Evolutionary conservation across 1,140 invertebrate species (phyloP), one percentile per base, ranked within the genome.

Genomic region (Drosophila erecta): DNA sequence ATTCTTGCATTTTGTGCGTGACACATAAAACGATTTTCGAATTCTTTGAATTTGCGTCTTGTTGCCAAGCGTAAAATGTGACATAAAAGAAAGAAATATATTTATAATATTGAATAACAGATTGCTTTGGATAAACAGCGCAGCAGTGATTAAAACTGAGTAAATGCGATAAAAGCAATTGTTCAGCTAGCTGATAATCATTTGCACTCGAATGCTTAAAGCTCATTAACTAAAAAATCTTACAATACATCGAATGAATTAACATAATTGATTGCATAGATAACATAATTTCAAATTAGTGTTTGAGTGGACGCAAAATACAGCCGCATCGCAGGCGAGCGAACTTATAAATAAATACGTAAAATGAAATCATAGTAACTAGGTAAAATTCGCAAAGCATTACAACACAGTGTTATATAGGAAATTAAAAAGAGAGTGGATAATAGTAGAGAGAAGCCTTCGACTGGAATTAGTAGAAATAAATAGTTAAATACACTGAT

Each of bases 241-340:
- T 46, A 51, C 40, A 49, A 61, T 49, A 74, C 41, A 62, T 64
- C 44, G 24, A 67, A 66, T 49, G 58, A 64, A 50, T 66, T 60
- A 79, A 84, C 78, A 76, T 67, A 64, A 53, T 60, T 76, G 59
- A 66, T 59, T 60, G 53, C 70, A 62, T 57, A 17, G 20, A 47
- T 57, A 61, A 67, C 65, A 65, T 66, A 79, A 65, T 76, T 79
- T 72, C 57, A 60, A 61, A 69, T 69, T 37, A 79, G 59, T 67
- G 54, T 59, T 65, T 76, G 58, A 86, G 57, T 79, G 79, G 81
- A 86, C 81, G 81, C 81, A 86, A 86, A 71, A 75, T 81, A 79
- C 56, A 76, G 79, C 71, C 56, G 76, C 59, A 55, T 76, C 61
- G 43, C 20, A 22, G 14, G 8, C 44, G 30, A 54, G 38, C 47